A percentile compares a stretch with the other conserved stretches of the same genome.
Conservation (phyloP, 1,140 invertebrate species). For the Rhopalosiphum maidis region DNA sequence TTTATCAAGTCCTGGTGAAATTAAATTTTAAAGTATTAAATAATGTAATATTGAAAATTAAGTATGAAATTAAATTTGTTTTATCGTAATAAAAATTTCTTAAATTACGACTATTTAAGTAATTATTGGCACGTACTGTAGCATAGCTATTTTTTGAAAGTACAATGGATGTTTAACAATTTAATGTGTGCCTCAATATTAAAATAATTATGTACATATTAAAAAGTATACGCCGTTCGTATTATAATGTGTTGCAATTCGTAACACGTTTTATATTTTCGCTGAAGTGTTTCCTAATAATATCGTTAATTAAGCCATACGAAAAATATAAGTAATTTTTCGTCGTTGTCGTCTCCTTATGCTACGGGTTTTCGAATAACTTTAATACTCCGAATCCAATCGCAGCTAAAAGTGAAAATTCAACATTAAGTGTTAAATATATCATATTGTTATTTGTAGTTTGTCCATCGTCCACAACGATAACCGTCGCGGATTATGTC, state of each 20-base stretch:
- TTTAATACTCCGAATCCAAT: constrained; percentile 49
- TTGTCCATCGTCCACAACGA: background rate
- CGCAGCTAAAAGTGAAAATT: constrained; percentile 34
- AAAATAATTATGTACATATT: background rate
- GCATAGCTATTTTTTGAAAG: background rate
- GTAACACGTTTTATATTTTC: background rate
- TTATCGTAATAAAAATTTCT: background rate
- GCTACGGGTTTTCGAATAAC: constrained; percentile 23
- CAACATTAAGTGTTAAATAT: background rate
- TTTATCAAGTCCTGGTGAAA: background rate
- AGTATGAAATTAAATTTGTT: background rate
- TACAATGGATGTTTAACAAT: background rate
- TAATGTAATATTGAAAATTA: background rate
- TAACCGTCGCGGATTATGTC: background rate
- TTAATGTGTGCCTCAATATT: background rate
- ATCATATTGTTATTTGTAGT: background rate
- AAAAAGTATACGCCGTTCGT: background rate
- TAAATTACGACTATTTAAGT: background rate
- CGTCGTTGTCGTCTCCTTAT: background rate
- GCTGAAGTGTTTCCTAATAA: background rate
- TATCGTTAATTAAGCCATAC: background rate
- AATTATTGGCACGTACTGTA: constrained; percentile 5
- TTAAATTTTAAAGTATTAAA: background rate
- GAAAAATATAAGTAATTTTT: background rate
- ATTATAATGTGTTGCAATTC: background rate